Evolutionary conservation across 2,797 vertebrate species (phyloP).

Genomic region (Periparus ater): DNA sequence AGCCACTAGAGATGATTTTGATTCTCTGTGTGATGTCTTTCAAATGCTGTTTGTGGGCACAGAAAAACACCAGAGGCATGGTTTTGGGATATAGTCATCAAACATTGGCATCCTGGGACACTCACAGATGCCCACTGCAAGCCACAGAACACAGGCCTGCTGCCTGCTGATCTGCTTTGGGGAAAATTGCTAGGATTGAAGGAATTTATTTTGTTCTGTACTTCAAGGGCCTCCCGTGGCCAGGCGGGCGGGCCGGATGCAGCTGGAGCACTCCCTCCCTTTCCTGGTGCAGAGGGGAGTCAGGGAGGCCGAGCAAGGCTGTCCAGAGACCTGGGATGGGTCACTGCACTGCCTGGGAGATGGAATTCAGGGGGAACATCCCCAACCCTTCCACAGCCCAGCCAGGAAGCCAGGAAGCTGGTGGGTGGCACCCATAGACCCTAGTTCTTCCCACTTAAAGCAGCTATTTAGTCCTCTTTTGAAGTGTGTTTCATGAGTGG

Average conservation of each 20-base stretch:
- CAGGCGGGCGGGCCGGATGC: not conserved
- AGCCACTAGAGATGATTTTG: not conserved
- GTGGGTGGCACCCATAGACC: not conserved
- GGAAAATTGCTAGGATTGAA: constrained; percentile 23
- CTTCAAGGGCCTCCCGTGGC: constrained; percentile 18
- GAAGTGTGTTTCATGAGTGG: not conserved
- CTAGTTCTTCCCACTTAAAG: not conserved
- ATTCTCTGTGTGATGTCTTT: not conserved
- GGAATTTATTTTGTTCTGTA: constrained; percentile 29
- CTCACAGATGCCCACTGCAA: not conserved
- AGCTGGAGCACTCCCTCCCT: not conserved
- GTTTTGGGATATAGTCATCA: not conserved
- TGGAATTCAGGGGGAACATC: not conserved
- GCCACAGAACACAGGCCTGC: constrained; percentile 22
- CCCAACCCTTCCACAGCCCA: not conserved
- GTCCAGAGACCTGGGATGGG: not conserved
- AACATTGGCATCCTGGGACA: not conserved
- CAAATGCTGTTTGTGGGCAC: constrained; percentile 4
- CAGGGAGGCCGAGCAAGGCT: accelerated
- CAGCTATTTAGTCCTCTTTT: not conserved
- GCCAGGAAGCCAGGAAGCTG: not conserved
- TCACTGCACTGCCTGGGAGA: not conserved
- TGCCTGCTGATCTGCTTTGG: not conserved
- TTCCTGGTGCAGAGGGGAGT: not conserved
- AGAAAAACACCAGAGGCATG: not conserved